Conservation (phyloP, 1,140 invertebrate genomes). For the Apis cerana region DNA sequence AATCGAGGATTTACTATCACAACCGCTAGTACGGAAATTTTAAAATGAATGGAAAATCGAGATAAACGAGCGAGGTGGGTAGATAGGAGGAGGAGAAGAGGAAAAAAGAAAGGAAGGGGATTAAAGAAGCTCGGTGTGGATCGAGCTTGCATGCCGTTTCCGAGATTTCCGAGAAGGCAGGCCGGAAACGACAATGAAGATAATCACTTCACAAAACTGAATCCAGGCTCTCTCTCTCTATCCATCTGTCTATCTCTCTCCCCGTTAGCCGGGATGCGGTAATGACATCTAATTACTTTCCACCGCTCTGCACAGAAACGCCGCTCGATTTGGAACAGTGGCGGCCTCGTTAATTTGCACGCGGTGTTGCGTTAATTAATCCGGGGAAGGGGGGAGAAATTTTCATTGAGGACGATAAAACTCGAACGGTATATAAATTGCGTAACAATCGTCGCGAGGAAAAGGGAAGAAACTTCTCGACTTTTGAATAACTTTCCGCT, state of each 20-base stretch:
- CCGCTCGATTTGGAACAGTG: slow-evolving; percentile 64
- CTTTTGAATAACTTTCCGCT: no score
- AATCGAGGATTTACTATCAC: no score
- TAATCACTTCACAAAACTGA: slow-evolving; percentile 79
- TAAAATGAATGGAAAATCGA: slow-evolving; percentile 8
- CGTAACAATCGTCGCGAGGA: no score
- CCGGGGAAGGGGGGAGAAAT: background rate
- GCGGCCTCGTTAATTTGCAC: slow-evolving; percentile 57
- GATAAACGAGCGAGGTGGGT: background rate
- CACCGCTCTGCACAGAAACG: slow-evolving; percentile 73
- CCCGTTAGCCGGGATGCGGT: slow-evolving; percentile 66
- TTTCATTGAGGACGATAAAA: no score
- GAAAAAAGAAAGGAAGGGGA: background rate
- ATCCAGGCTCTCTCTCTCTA: slow-evolving; percentile 62
- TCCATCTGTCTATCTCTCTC: background rate
- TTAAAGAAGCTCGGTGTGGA: slow-evolving; percentile 71
- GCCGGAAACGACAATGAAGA: slow-evolving; percentile 81
- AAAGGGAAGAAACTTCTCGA: no score
- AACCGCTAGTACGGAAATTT: no score
- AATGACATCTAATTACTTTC: slow-evolving; percentile 81
- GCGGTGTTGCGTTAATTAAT: slow-evolving; percentile 63
- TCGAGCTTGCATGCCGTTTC: slow-evolving; percentile 69
- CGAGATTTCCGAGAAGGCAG: slow-evolving; percentile 79
- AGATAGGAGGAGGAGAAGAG: background rate
- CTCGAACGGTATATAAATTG: no score